Percentiles rank a stretch among this genome's conserved stretches.
Conservation (phyloP, 2,888 invertebrate genomes). For the Zaprionus lineosus region DNA sequence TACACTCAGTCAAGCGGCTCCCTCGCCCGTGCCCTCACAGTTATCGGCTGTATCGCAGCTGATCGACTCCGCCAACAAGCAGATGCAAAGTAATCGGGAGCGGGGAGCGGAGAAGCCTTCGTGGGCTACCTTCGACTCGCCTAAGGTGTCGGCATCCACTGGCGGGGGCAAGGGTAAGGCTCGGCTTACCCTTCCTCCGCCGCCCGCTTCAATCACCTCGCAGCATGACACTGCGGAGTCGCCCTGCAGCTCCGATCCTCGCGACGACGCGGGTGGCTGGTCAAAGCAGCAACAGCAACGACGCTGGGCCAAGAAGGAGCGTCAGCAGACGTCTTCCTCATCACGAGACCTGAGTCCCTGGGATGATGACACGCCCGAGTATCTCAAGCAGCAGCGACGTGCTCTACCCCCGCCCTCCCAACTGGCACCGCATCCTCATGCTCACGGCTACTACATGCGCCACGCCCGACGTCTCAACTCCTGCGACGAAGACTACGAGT, state of each 20-base stretch:
- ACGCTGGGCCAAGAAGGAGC: slow-evolving; percentile 84
- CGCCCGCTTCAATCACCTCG: slow-evolving; percentile 79
- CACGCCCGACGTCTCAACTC: slow-evolving; percentile 84
- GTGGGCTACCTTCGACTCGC: slow-evolving; percentile 85
- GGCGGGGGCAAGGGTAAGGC: slow-evolving; percentile 50
- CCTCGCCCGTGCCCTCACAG: slow-evolving; percentile 83
- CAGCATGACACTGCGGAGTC: slow-evolving; percentile 85
- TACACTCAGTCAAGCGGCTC: slow-evolving; percentile 38
- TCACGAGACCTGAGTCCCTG: slow-evolving; percentile 91
- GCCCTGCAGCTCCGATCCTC: slow-evolving; percentile 91
- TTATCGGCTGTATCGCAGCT: slow-evolving; percentile 83
- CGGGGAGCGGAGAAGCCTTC: slow-evolving; percentile 82
- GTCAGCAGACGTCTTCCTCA: slow-evolving; percentile 88
- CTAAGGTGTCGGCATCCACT: slow-evolving; percentile 66
- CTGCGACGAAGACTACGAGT: slow-evolving; percentile 90
- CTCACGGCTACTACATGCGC: slow-evolving; percentile 84
- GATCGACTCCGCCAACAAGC: slow-evolving; percentile 80
- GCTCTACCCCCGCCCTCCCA: slow-evolving; percentile 35
- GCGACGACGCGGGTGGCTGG: slow-evolving; percentile 85
- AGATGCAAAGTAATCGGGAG: slow-evolving; percentile 70
- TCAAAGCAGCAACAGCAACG: slow-evolving; percentile 78
- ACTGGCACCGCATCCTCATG: slow-evolving; percentile 41
- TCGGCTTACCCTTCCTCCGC: slow-evolving; percentile 65
- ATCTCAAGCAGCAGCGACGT: slow-evolving; percentile 82
- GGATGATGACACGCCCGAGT: slow-evolving; percentile 88